Evolutionary conservation across 2,797 vertebrate species (phyloP), one percentile per base, ranked within the genome.

Genomic region (Protonibea diacanthus): DNA sequence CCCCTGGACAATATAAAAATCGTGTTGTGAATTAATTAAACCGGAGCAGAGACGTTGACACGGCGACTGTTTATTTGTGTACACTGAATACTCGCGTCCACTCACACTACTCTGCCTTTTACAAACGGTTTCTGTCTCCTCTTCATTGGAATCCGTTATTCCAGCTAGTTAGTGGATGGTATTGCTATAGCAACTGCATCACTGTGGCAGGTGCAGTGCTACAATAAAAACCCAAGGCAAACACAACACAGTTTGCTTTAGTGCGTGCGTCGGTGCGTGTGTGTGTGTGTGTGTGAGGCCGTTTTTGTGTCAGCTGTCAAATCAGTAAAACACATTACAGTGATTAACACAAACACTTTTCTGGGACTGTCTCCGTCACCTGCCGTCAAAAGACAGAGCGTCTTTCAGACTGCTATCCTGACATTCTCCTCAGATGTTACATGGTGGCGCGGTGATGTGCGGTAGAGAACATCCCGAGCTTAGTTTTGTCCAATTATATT

Each of bases 161-260:
- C 56, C 62, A 72, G 74, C 71, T 71, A 63, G 86, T 86, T 89
- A 56, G 81, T 86, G 80, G 86, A 88, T 85, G 80, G 68, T 70
- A 93, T 93, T 71, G 85, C 91, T 91, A 93, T 93, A 91, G 92
- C 93, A 94, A 94, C 93, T 42, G 79, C 84, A 83, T 89, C 72
- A 76, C 84, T 58, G 80, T 86, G 83, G 84, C 84, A 89, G 89
- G 93, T 86, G 82, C 84, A 78, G 65, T 45, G 78, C 72, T 83
- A 60, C 85, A 67, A 65, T 86, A 61, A 71, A 38, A 76, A 81
- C 81, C 74, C 74, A 72, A 84, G 67, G 77, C 81, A 81, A 86
- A 83, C 72, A 42, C 56, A 78, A 18, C 51, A 38, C 42, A 38
- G 75, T 83, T 76, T 27, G 18, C 29, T 78, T 67, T 20, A 27